A percentile compares a stretch with the other conserved stretches of the same genome.
phyloP scores from a whole-genome alignment of 2,888 invertebrate genomes.

The Aphodius granarius region DNA sequence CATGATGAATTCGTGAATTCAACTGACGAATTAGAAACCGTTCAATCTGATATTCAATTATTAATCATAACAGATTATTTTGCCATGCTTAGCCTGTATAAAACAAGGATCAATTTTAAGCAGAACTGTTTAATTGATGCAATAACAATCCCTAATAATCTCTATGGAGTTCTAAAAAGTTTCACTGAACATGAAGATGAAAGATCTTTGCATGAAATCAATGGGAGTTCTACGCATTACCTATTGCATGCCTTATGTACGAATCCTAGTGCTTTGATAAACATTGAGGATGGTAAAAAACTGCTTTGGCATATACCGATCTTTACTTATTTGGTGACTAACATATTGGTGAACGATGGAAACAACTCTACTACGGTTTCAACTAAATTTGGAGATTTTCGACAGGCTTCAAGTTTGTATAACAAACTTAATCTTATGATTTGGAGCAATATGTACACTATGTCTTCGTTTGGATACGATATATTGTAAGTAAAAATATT shows the following conservation, averaged over 20 bases:
- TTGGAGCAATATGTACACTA: slow-evolving; percentile 63
- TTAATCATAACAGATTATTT: slow-evolving; percentile 43
- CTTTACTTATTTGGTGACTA: slow-evolving; percentile 30
- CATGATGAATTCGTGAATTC: slow-evolving; percentile 19
- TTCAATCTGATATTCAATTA: slow-evolving; percentile 37
- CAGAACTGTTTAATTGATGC: slow-evolving; percentile 18
- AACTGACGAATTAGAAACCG: slow-evolving; percentile 15
- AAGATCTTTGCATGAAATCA: slow-evolving; percentile 43
- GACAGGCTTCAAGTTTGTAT: slow-evolving; percentile 56
- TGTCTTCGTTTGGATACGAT: slow-evolving; percentile 55
- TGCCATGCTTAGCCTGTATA: slow-evolving; percentile 33
- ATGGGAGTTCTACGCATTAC: slow-evolving; percentile 39
- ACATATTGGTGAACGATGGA: slow-evolving; percentile 37
- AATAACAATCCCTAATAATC: slow-evolving; percentile 40
- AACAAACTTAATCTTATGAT: slow-evolving; percentile 57
- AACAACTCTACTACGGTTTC: slow-evolving; percentile 47
- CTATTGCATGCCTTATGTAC: slow-evolving; percentile 40
- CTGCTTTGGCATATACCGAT: slow-evolving; percentile 29
- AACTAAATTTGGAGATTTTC: slow-evolving; percentile 58
- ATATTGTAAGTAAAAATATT: slow-evolving; percentile 43
- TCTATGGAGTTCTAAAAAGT: slow-evolving; percentile 39
- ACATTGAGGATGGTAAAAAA: not conserved
- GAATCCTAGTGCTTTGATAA: slow-evolving; percentile 34
- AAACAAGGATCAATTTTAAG: slow-evolving; percentile 20
- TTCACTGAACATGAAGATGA: slow-evolving; percentile 38